Evolutionary conservation across 37 sponge, comb jelly and placozoan genomes (phyloP).

Genomic region (Cladorhizidae sp.): DNA sequence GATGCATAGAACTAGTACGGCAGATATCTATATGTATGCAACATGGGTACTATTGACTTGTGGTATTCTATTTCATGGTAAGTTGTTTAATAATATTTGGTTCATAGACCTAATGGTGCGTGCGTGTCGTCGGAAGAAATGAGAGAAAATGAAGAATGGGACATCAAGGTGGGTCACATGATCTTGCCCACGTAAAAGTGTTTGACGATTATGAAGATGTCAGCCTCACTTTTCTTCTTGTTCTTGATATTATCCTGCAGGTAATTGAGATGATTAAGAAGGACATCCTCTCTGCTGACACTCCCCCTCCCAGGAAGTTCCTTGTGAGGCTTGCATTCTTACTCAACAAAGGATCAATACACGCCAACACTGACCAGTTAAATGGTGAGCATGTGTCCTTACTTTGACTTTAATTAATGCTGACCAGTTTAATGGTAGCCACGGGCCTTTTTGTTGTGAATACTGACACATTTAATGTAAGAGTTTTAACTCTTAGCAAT

Average conservation of each 20-base stretch:
- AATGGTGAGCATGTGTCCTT: constrained; percentile 28
- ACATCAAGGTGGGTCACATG: constrained; percentile 62
- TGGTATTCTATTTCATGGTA: too few relatives aligned
- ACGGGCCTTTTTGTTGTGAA: too few relatives aligned
- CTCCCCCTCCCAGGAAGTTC: constrained; percentile 45
- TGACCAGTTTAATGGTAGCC: too few relatives aligned
- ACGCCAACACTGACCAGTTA: constrained; percentile 62
- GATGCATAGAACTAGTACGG: too few relatives aligned
- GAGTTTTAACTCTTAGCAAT: too few relatives aligned
- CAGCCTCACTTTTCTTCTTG: not conserved
- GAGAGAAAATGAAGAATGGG: constrained; percentile 63
- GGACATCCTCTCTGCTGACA: constrained; percentile 57
- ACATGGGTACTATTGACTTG: too few relatives aligned
- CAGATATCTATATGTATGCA: too few relatives aligned
- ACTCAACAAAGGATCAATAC: constrained; percentile 84
- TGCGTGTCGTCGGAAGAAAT: constrained; percentile 50
- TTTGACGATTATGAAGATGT: not conserved
- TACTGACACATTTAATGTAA: too few relatives aligned
- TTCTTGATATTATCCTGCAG: constrained; percentile 21
- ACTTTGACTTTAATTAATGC: not conserved
- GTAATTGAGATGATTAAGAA: constrained; percentile 69
- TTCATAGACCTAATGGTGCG: constrained; percentile 35
- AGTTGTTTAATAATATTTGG: too few relatives aligned
- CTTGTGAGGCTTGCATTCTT: constrained; percentile 51
- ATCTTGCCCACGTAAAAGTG: not conserved